Evolutionary conservation across 1,140 invertebrate species (phyloP), one percentile per base, ranked within the genome.

Genomic region (Semibalanus balanoides): DNA sequence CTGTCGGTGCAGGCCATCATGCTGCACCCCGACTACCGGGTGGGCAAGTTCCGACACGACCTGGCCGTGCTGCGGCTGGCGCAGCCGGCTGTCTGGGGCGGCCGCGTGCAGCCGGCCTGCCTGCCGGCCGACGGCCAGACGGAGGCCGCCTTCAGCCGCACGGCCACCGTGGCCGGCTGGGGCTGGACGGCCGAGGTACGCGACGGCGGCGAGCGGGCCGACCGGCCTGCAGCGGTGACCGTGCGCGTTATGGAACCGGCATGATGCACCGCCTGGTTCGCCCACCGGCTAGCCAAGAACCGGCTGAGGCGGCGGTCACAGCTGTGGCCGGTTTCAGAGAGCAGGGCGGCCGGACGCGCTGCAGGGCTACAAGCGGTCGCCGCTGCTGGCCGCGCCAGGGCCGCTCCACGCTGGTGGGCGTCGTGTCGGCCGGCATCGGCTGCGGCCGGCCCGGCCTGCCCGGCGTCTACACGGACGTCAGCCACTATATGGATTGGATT

Each of bases 261-360:
- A 35, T 27, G 5, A 25, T 43, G 35, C 14, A 28, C 22, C 29
- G 29, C 11, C 19, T 72, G 43, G 30, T 74, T 74, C 29, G 76
- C 9, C 30, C n/a, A 14, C 75, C 43, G 72, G 35, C 7, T 31
- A 74, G 71, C 25, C 78, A 72, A 78, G 78, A 28, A 75, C 78
- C 64, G 79, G 79, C 28, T 17, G 76, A 35, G 79, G 78, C 76
- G 89, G 90, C 0, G 93, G 91, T 82, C 90, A 81, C 75, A 79
- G 78, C 74, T 79, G 80, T 22, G 80, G 80, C 40, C 80, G n/a
- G n/a, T n/a, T n/a, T n/a, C n/a, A n/a, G n/a, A n/a, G n/a, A n/a
- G n/a, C n/a, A n/a, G n/a, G n/a, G n/a, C n/a, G n/a, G n/a, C n/a
- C n/a, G n/a, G n/a, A n/a, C n/a, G n/a, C n/a, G n/a, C n/a, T n/a